Evolutionary conservation across 2,888 invertebrate genomes (phyloP), one percentile per base, ranked within the genome.

Genomic region (Alviniconcha strummeri): DNA sequence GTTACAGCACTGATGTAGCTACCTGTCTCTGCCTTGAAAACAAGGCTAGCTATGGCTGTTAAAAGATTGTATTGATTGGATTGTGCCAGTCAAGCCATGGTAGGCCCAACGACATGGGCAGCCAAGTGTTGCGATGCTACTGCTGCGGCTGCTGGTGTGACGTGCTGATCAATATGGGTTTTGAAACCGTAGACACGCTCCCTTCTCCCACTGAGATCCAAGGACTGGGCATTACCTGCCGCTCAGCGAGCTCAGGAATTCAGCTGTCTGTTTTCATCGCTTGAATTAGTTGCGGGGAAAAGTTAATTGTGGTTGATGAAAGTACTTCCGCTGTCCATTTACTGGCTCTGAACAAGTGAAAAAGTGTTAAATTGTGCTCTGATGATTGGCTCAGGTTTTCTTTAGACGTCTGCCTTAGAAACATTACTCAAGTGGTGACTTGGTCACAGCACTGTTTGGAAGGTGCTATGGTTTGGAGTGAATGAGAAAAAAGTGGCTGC

Each of bases 31-130:
- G 54, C 36, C 52, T 13, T 17, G 55, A 75, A 13, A 75, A 54
- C 75, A 75, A 75, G 75, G 75, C 75, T 52, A 6, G 5, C 8
- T n/a, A 5, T 55, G 4, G 19, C 36, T 11, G 19, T 52, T 60
- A 17, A 60, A 67, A 67, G 79, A 77, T 36, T 77, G 79, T 79
- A 79, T 79, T 79, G 79, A 79, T 79, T 79, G 79, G 57, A 52
- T 57, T 64, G 57, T 79, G 79, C 64, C 79, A 64, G 79, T 79
- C 64, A n/a, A 52, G 79, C n/a, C 17, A 79, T 67, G 79, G 15
- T 13, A 54, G 54, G 13, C 15, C 54, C 36, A 52, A 64, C 64
- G 52, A 52, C 54, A 4, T 0, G 54, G 67, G 64, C 67, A 67
- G 79, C 13, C 67, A 54, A 67, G 79, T 5, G 52, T 52, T 17